Conservation (phyloP, 1,140 invertebrate genomes). For the Myzus persicae region DNA sequence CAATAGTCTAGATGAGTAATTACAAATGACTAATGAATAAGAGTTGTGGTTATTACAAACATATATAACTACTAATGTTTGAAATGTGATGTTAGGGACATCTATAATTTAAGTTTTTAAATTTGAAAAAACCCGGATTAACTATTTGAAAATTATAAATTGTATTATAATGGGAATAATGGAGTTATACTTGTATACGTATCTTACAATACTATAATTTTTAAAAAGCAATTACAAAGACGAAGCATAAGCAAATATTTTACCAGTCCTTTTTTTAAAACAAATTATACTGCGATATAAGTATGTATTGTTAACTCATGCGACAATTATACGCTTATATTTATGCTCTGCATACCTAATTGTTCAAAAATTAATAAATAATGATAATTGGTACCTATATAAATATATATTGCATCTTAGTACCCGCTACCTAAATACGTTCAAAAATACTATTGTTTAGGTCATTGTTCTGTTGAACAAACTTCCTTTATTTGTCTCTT, state of each 20-base stretch:
- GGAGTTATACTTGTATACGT: background rate
- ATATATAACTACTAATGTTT: no score
- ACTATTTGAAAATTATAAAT: background rate
- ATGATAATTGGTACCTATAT: background rate
- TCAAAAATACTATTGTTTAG: background rate
- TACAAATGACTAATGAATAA: no score
- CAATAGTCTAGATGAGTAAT: no score
- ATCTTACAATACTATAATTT: no score
- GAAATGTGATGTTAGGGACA: no score
- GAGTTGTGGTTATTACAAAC: no score
- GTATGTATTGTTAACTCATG: background rate
- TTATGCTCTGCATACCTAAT: background rate
- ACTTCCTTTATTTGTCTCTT: conserved; percentile 16
- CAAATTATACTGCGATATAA: background rate
- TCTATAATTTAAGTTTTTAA: no score
- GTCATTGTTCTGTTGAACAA: background rate
- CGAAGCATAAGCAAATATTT: background rate
- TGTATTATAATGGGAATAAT: background rate
- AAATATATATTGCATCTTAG: background rate
- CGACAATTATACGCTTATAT: background rate
- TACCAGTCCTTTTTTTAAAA: background rate
- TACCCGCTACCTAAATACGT: background rate
- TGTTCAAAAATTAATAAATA: background rate
- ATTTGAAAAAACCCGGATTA: background rate
- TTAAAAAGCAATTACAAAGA: background rate